These are phyloP conservation scores for Hydrozoanthus tunicans DNA, from an alignment of 64 coral and sea anemone species.

Conservation along the genomic window DNA sequence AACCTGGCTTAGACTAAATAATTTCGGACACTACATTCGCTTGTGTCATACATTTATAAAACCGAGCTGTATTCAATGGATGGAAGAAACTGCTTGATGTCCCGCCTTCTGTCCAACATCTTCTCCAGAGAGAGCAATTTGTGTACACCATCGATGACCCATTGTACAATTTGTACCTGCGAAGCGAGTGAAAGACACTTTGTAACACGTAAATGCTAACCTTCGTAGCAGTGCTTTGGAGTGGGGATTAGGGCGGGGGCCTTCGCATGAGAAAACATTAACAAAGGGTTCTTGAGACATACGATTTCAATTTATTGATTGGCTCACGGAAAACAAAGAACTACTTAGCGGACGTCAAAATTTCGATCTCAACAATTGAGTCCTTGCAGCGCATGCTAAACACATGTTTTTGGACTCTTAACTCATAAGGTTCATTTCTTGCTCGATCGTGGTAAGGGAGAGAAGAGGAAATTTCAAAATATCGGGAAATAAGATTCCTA, in stretches of 20 bases:
- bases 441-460: too few relatives aligned
- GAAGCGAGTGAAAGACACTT: neutral
- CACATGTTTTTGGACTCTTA: too few relatives aligned
- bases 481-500: too few relatives aligned
- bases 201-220: neutral
- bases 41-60: neutral
- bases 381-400: too few relatives aligned
- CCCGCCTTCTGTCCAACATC: conserved; percentile 72
- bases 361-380: too few relatives aligned
- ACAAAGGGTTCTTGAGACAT: too few relatives aligned
- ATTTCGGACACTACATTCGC: neutral
- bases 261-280: too few relatives aligned
- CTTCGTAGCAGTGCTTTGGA: neutral
- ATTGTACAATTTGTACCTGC: conserved; percentile 73
- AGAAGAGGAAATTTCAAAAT: too few relatives aligned
- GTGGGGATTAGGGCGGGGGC: neutral
- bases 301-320: too few relatives aligned
- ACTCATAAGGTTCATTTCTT: too few relatives aligned
- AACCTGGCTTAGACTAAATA: neutral
- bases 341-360: too few relatives aligned
- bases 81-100: conserved; percentile 59
- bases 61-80: neutral
- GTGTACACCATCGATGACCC: conserved; percentile 60
- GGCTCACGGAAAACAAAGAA: too few relatives aligned
- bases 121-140: conserved; percentile 66